phyloP scores from a whole-genome alignment of 2,797 vertebrate genomes.

The Dryobates pubescens region DNA sequence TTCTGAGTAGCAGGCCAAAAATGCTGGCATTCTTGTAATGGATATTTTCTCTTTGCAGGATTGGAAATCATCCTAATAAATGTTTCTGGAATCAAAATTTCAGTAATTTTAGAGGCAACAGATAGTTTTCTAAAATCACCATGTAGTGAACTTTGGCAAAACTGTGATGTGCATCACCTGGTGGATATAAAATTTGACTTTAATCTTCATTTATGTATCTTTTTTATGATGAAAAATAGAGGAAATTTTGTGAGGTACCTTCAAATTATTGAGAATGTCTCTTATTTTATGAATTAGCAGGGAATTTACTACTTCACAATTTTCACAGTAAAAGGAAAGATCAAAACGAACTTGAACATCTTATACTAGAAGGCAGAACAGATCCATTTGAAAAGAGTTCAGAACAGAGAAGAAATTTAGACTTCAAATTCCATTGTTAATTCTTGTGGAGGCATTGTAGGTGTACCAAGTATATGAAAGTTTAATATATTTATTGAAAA shows the following conservation, averaged over 20 bases:
- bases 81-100: background rate
- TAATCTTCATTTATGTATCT: background rate
- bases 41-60: background rate
- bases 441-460: background rate
- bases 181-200: background rate
- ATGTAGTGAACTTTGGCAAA: background rate
- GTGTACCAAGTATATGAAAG: background rate
- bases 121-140: background rate
- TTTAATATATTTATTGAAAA: background rate
- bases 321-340: background rate
- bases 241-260: background rate
- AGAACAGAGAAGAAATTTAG: background rate
- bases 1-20: background rate
- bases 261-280: background rate
- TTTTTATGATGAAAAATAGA: constrained; percentile 28
- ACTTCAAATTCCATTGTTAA: background rate
- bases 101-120: background rate
- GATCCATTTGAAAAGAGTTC: background rate
- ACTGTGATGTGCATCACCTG: background rate
- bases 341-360: background rate
- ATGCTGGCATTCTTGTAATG: background rate
- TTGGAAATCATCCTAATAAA: background rate
- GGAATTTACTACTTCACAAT: background rate
- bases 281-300: background rate
- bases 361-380: background rate